A percentile compares a stretch with the other conserved stretches of the same genome.
phyloP scores from a whole-genome alignment of 2,113 vertebrate species.

The Otis tarda region DNA sequence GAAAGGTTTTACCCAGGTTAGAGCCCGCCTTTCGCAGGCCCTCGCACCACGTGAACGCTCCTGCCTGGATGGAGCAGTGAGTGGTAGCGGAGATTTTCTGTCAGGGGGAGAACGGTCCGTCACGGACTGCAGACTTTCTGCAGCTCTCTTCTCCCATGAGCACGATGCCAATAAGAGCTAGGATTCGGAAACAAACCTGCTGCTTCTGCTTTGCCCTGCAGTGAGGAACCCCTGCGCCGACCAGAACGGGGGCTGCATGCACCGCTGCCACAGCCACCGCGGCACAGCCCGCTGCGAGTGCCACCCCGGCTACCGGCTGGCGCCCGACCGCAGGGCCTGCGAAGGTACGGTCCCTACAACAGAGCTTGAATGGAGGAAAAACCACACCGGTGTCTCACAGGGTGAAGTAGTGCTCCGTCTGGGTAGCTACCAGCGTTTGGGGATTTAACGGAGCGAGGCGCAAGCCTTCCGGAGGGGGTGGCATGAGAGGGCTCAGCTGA shows the following conservation, averaged over 20 bases:
- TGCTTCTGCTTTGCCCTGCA: background rate
- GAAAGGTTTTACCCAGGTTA: background rate
- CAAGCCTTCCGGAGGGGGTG: accelerated
- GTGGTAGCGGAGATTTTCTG: background rate
- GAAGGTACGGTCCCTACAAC: constrained; percentile 71
- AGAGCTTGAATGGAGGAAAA: accelerated
- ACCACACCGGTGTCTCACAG: accelerated
- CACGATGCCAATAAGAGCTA: accelerated
- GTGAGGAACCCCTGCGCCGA: constrained; percentile 81
- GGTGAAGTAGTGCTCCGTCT: accelerated
- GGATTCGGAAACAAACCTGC: accelerated
- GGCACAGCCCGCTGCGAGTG: constrained; percentile 82
- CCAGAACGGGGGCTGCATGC: constrained; percentile 88
- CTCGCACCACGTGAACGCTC: accelerated
- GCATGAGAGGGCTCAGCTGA: accelerated
- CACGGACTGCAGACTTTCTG: accelerated
- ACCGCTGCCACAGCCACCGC: constrained; percentile 76
- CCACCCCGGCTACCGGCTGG: constrained; percentile 80
- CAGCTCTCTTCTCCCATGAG: accelerated
- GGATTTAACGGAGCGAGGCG: accelerated
- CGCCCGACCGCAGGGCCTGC: constrained; percentile 79
- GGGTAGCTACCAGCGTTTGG: accelerated
- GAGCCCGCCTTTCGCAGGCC: background rate
- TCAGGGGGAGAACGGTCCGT: background rate
- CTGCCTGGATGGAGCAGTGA: background rate